A percentile compares a stretch with the other conserved stretches of the same genome.
Conservation (phyloP, 2,797 vertebrate species). For the Emys orbicularis region DNA sequence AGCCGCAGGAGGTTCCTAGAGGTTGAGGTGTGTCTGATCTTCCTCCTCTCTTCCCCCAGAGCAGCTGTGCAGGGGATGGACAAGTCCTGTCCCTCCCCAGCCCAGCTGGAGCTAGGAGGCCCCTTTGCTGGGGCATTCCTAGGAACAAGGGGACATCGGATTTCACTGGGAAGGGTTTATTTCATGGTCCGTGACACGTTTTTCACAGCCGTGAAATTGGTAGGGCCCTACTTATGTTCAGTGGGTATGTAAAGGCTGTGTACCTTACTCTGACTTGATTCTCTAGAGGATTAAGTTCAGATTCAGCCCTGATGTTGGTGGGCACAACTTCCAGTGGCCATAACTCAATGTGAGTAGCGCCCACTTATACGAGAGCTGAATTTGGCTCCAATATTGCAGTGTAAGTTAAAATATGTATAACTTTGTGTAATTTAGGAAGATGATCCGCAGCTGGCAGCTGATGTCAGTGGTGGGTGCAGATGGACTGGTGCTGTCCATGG, state of each 20-base stretch:
- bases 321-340: background rate
- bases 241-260: rapidly evolving
- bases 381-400: background rate
- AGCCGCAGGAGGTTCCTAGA: too few relatives aligned
- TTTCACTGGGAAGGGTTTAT: too few relatives aligned
- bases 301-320: background rate
- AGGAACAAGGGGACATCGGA: too few relatives aligned
- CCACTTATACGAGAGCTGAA: rapidly evolving
- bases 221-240: background rate
- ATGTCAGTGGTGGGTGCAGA: background rate
- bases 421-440: background rate
- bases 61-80: too few relatives aligned
- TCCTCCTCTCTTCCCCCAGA: too few relatives aligned
- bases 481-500: background rate
- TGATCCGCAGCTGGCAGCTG: background rate
- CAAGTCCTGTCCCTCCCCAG: too few relatives aligned
- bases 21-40: too few relatives aligned
- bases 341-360: background rate
- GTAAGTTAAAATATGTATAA: rapidly evolving
- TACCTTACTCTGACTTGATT: rapidly evolving
- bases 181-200: too few relatives aligned
- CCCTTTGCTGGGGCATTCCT: too few relatives aligned
- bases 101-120: too few relatives aligned
- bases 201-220: too few relatives aligned
- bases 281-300: background rate